phyloP scores from a whole-genome alignment of 2,888 invertebrate genomes.

The Nematopogon swammerdamellus region DNA sequence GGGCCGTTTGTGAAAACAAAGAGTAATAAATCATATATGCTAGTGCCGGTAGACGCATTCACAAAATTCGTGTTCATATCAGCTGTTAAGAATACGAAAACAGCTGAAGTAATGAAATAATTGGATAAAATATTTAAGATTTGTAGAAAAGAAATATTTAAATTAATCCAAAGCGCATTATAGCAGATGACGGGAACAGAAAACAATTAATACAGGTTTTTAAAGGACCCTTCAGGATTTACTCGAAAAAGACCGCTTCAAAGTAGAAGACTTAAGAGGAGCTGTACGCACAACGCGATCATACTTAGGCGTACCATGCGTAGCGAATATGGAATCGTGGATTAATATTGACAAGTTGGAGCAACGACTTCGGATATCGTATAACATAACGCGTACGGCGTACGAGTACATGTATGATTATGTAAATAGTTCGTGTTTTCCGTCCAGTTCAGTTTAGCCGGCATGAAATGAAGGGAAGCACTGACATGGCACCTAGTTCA shows the following conservation, averaged over 20 bases:
- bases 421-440: too few species aligned
- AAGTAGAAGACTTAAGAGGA: conserved; percentile 11
- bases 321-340: conserved; percentile 8
- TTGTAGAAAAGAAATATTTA: too few species aligned
- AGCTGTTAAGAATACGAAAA: conserved; percentile 12
- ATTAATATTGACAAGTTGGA: conserved; percentile 5
- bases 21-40: conserved; percentile 15
- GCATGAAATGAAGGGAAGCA: too few species aligned
- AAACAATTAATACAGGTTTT: conserved; percentile 11
- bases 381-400: too few species aligned
- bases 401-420: too few species aligned
- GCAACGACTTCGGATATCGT: too few species aligned
- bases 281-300: conserved; percentile 5
- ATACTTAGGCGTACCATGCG: conserved; percentile 4
- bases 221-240: conserved; percentile 12
- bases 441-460: too few species aligned
- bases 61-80: conserved; percentile 20
- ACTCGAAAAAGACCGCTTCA: conserved; percentile 11
- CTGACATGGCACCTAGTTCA: too few species aligned
- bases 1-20: conserved; percentile 16
- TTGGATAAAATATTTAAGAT: conserved; percentile 1
- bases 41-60: conserved; percentile 19
- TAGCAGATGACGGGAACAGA: conserved; percentile 6
- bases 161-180: not conserved
- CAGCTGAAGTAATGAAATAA: conserved; percentile 8